Conservation (phyloP, 2,888 invertebrate species). For the Salticus scenicus region DNA sequence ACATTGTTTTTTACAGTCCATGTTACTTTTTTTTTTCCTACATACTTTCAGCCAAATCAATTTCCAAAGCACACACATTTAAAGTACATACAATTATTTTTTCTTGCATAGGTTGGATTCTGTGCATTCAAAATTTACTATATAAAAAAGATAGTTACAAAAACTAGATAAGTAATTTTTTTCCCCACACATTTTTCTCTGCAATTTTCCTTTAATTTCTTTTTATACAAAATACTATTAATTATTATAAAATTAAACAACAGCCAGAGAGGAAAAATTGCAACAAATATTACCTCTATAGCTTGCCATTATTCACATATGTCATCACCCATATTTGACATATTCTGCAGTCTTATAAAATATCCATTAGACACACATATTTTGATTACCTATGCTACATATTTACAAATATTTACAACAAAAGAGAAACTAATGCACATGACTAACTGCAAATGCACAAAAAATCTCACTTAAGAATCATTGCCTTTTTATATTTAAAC, state of each 20-base stretch:
- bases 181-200: background rate
- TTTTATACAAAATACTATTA: conserved; percentile 9
- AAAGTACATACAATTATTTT: background rate
- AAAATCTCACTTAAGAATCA: conserved; percentile 7
- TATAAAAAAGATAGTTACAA: background rate
- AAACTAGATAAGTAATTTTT: background rate
- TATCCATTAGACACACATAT: conserved; percentile 31
- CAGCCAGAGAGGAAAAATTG: background rate
- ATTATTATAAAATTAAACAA: background rate
- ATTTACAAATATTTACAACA: conserved; percentile 65
- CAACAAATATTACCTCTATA: background rate
- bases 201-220: background rate
- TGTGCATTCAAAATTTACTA: background rate
- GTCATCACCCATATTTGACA: background rate
- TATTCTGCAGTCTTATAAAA: conserved; percentile 57
- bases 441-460: conserved; percentile 18
- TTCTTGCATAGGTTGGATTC: background rate
- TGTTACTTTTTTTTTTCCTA: too few species aligned
- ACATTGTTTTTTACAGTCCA: too few species aligned
- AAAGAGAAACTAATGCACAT: conserved; percentile 46
- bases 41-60: too few species aligned
- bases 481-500: background rate
- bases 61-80: too few species aligned
- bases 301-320: background rate
- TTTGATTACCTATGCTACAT: conserved; percentile 53